A percentile compares a stretch with the other conserved stretches of the same genome.
Evolutionary conservation across 2,797 vertebrate genomes (phyloP).

Genomic region (Danio tinwini): DNA sequence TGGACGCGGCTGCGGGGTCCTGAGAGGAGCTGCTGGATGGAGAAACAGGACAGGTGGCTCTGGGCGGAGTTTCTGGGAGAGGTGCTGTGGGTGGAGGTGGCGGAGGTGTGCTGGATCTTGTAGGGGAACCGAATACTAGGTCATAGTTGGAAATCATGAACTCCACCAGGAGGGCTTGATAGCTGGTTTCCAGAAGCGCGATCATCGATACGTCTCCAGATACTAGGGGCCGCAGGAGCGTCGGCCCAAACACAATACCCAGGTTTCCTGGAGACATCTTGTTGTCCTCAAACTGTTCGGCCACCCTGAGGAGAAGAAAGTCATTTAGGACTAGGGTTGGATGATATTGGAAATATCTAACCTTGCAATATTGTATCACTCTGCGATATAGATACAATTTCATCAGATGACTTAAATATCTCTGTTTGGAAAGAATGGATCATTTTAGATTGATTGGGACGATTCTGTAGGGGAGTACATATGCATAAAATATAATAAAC

Average conservation of each 20-base stretch:
- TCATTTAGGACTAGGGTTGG: too few species aligned
- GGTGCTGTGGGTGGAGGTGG: conserved; percentile 71
- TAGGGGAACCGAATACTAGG: conserved; percentile 77
- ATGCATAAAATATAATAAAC: too few species aligned
- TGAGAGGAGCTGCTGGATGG: conserved; percentile 45
- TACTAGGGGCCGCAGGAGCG: conserved; percentile 84
- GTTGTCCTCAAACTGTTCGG: conserved; percentile 86
- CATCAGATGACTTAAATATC: too few species aligned
- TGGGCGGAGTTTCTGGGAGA: conserved; percentile 71
- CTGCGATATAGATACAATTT: too few species aligned
- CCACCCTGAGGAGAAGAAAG: conserved; percentile 78
- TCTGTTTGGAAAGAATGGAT: too few species aligned
- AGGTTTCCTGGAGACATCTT: conserved; percentile 93
- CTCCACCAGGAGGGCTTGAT: conserved; percentile 88
- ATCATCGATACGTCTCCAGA: conserved; percentile 77
- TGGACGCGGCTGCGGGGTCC: conserved; percentile 61
- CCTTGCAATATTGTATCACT: too few species aligned
- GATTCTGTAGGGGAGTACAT: too few species aligned
- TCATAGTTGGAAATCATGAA: conserved; percentile 87
- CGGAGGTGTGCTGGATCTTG: conserved; percentile 67
- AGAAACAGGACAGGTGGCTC: conserved; percentile 62
- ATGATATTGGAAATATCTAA: too few species aligned
- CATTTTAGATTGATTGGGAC: too few species aligned
- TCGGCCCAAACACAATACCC: conserved; percentile 95
- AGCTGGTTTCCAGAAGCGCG: conserved; percentile 86